Evolutionary conservation across 1,140 invertebrate species (phyloP).

Genomic region (Whitmania pigra): DNA sequence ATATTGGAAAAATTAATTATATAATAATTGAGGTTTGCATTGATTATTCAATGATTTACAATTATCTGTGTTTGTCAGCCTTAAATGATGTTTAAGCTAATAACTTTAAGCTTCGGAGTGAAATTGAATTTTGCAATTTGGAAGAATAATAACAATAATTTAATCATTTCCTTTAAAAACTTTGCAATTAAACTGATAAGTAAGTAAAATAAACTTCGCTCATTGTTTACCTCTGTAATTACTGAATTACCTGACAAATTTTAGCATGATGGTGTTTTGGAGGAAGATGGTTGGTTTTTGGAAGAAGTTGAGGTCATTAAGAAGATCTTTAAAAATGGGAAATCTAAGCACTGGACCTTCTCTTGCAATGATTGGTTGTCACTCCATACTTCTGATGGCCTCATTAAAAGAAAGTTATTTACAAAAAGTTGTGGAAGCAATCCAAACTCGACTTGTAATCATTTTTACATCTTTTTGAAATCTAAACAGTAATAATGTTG

Average conservation of each 20-base stretch:
- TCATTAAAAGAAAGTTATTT: conserved; percentile 34
- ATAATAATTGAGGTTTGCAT: conserved; percentile 35
- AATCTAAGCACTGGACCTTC: conserved; percentile 34
- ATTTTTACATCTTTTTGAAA: not conserved
- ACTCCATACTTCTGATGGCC: conserved; percentile 37
- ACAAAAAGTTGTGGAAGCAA: conserved; percentile 31
- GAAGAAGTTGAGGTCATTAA: conserved; percentile 39
- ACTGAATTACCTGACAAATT: conserved; percentile 18
- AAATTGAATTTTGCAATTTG: not conserved
- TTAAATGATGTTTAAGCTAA: no score
- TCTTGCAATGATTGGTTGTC: conserved; percentile 41
- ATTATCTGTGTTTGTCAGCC: not conserved
- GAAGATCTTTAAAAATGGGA: not conserved
- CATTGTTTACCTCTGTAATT: not conserved
- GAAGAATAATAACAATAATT: not conserved
- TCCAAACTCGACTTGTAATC: not conserved
- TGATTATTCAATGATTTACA: not conserved
- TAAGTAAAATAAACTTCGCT: conserved; percentile 15
- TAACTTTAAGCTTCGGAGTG: not conserved
- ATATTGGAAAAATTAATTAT: conserved; percentile 38
- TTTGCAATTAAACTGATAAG: conserved; percentile 6
- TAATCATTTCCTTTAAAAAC: not conserved
- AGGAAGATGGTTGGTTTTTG: conserved; percentile 41
- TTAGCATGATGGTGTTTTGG: conserved; percentile 37
- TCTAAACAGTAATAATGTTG: not conserved